Evolutionary conservation across 2,888 invertebrate species (phyloP).

Genomic region (Baronia brevicornis): DNA sequence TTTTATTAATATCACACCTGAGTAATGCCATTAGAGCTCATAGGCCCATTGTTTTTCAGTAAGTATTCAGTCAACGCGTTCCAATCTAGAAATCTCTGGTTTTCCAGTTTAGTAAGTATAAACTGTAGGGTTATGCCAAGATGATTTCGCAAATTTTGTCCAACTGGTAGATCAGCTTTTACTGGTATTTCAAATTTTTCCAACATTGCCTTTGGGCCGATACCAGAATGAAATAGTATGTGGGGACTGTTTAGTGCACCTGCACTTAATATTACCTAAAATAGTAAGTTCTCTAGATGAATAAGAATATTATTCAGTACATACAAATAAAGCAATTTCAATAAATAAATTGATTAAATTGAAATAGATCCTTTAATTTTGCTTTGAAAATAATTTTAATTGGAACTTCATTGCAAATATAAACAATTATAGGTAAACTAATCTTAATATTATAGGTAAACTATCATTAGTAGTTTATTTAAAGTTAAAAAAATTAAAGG

Average conservation of each 20-base stretch:
- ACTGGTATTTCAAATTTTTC: constrained; percentile 65
- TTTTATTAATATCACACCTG: constrained; percentile 62
- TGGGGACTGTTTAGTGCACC: constrained; percentile 80
- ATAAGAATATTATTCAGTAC: too few relatives aligned
- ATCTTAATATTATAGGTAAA: too few relatives aligned
- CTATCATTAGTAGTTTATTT: too few relatives aligned
- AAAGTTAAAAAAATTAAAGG: too few relatives aligned
- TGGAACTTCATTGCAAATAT: too few relatives aligned
- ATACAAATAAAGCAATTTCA: too few relatives aligned
- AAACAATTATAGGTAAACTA: too few relatives aligned
- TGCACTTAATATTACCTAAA: constrained; percentile 74
- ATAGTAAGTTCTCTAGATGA: constrained; percentile 3
- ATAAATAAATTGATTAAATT: too few relatives aligned
- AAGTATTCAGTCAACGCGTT: constrained; percentile 72
- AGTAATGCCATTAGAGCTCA: constrained; percentile 78
- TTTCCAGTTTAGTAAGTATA: constrained; percentile 52
- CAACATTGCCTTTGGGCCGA: constrained; percentile 75
- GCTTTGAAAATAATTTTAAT: too few relatives aligned
- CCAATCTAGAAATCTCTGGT: constrained; percentile 74
- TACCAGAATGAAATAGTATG: constrained; percentile 77
- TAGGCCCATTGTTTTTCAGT: constrained; percentile 69
- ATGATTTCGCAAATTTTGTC: constrained; percentile 78
- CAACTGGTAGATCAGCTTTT: constrained; percentile 78
- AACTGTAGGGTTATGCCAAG: constrained; percentile 75
- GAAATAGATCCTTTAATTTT: too few relatives aligned